Percentiles rank a stretch among this genome's conserved stretches.
Evolutionary conservation across 2,113 vertebrate species (phyloP).

Genomic region (Aix galericulata): DNA sequence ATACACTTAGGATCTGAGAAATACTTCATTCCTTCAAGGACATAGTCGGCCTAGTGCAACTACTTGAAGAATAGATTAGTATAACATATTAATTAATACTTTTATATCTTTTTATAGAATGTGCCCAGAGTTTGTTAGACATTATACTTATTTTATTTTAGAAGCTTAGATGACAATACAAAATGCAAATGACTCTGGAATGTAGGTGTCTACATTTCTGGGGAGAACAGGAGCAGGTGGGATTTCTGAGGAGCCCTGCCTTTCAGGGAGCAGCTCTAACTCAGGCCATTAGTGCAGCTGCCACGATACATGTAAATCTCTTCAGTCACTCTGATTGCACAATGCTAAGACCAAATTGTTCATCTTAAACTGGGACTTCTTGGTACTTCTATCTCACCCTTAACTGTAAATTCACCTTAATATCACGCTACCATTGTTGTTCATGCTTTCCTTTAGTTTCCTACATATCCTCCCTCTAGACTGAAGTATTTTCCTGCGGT

Average conservation of each 20-base stretch:
- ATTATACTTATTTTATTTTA: not conserved
- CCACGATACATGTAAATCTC: not conserved
- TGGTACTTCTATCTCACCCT: not conserved
- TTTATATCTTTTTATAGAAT: constrained; percentile 12
- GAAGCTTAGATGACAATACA: not conserved
- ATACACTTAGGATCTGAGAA: constrained; percentile 19
- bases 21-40: constrained; percentile 7
- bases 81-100: constrained; percentile 16
- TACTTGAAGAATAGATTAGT: constrained; percentile 57
- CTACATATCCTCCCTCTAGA: not conserved
- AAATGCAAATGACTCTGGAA: not conserved
- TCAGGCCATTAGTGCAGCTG: not conserved
- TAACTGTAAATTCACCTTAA: rapidly evolving
- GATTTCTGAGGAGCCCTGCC: not conserved
- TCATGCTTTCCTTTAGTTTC: not conserved
- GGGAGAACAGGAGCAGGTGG: not conserved
- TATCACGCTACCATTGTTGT: not conserved
- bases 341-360: not conserved
- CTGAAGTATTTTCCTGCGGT: not conserved
- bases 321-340: not conserved
- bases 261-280: not conserved
- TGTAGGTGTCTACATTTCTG: not conserved
- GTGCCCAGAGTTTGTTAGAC: not conserved
- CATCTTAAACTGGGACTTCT: not conserved
- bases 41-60: not conserved